Conservation (phyloP, 2,113 vertebrate species). For the Hippocampus barbouri region DNA sequence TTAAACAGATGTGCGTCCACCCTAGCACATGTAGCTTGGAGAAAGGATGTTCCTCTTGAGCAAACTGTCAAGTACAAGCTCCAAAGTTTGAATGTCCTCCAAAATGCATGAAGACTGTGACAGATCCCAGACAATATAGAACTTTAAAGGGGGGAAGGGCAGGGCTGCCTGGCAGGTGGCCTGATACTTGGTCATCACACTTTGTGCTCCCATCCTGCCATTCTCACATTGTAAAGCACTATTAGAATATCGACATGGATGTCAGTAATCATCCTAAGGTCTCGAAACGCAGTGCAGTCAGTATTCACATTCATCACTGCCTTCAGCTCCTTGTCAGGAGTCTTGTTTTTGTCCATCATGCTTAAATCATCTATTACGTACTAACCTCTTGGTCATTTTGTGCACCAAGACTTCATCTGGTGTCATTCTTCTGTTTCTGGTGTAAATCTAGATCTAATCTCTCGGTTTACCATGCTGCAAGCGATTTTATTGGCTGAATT, state of each 20-base stretch:
- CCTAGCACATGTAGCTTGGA: conserved; percentile 41
- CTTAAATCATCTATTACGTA: conserved; percentile 13
- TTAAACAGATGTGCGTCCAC: conserved; percentile 42
- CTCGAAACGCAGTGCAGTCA: conserved; percentile 11
- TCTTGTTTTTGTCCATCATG: conserved; percentile 9
- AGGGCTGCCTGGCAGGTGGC: conserved; percentile 37
- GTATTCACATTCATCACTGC: conserved; percentile 16
- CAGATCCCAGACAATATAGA: conserved; percentile 44
- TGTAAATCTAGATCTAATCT: conserved; percentile 48
- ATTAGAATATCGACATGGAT: conserved; percentile 46
- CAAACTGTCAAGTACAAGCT: conserved; percentile 31
- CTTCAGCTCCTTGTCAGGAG: conserved; percentile 8
- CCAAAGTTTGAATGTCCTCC: conserved; percentile 28
- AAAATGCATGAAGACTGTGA: conserved; percentile 39
- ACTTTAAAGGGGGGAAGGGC: conserved; percentile 33
- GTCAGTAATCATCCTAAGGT: conserved; percentile 43
- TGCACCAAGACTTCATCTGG: conserved; percentile 38
- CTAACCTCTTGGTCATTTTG: conserved; percentile 20
- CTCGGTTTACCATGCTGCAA: conserved; percentile 30
- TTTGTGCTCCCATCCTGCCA: conserved; percentile 9
- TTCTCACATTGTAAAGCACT: conserved; percentile 21
- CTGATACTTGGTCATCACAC: conserved; percentile 2
- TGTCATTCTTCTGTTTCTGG: conserved; percentile 51
- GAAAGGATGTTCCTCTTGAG: conserved; percentile 40
- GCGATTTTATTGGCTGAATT: conserved; percentile 38